Evolutionary conservation across 2,797 vertebrate genomes (phyloP).

Genomic region (Sarcophilus harrisii): DNA sequence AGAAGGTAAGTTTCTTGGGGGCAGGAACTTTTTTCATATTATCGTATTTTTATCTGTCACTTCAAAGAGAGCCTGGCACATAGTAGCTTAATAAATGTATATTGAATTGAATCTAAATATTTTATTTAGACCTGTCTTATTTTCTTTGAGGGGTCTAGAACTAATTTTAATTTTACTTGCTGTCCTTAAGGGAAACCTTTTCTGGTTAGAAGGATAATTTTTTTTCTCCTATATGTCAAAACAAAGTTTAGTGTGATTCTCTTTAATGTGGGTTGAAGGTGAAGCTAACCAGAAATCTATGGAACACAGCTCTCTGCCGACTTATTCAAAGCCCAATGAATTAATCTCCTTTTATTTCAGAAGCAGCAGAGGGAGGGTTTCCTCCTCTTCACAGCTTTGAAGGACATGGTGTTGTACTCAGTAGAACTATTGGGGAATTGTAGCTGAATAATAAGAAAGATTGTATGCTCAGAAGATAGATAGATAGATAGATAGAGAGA

Average conservation of each 20-base stretch:
- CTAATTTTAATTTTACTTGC: constrained; percentile 6
- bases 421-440: not conserved
- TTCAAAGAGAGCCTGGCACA: not conserved
- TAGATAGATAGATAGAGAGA: not conserved
- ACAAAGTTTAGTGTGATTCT: constrained; percentile 20
- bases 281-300: not conserved
- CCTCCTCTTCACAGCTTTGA: not conserved
- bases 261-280: not conserved
- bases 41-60: not conserved
- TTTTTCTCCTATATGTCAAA: not conserved
- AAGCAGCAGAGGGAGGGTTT: not conserved
- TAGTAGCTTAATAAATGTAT: not conserved
- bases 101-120: not conserved
- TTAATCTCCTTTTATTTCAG: constrained; percentile 1
- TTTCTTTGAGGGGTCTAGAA: not conserved
- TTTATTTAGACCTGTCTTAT: not conserved
- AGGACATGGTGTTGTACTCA: not conserved
- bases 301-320: not conserved
- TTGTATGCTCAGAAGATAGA: not conserved
- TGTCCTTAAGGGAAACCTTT: not conserved
- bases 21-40: not conserved
- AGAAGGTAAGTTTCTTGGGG: not conserved
- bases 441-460: constrained; percentile 50
- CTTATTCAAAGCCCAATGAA: not conserved
- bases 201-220: constrained; percentile 20